phyloP scores from a whole-genome alignment of 2,888 invertebrate species.

The Cerastis leucographa region DNA sequence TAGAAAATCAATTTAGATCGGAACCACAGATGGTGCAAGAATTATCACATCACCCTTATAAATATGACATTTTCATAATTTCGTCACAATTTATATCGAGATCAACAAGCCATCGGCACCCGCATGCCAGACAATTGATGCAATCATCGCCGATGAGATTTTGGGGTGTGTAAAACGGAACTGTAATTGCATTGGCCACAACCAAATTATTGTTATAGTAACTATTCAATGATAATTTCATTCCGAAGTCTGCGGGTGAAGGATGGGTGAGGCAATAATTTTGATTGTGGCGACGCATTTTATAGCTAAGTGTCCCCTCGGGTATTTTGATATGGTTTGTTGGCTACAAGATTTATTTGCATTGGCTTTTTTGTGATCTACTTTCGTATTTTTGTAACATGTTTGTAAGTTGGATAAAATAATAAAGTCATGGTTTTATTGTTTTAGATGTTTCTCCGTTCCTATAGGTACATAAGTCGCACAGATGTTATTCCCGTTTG shows the following conservation, averaged over 20 bases:
- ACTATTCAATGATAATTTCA: slow-evolving; percentile 88
- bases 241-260: slow-evolving; percentile 83
- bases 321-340: slow-evolving; percentile 61
- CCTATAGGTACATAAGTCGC: not conserved
- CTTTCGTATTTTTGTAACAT: slow-evolving; percentile 39
- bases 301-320: slow-evolving; percentile 55
- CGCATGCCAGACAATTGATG: slow-evolving; percentile 90
- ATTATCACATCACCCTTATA: slow-evolving; percentile 76
- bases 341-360: slow-evolving; percentile 52
- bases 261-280: slow-evolving; percentile 71
- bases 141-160: slow-evolving; percentile 90
- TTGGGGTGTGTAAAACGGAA: slow-evolving; percentile 85
- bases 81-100: slow-evolving; percentile 85
- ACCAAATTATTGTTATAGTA: slow-evolving; percentile 87
- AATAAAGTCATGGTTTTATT: slow-evolving; percentile 33
- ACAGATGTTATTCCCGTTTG: not conserved
- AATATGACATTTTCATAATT: slow-evolving; percentile 81
- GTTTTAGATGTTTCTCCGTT: slow-evolving; percentile 23
- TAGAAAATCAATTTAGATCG: slow-evolving; percentile 52
- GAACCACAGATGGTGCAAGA: slow-evolving; percentile 71
- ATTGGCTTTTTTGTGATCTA: slow-evolving; percentile 39
- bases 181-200: slow-evolving; percentile 89
- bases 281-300: slow-evolving; percentile 65
- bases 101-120: slow-evolving; percentile 88
- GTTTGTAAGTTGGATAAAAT: slow-evolving; percentile 19